Conservation (phyloP, 2,888 invertebrate genomes). For the Linnaemya tessellans region DNA sequence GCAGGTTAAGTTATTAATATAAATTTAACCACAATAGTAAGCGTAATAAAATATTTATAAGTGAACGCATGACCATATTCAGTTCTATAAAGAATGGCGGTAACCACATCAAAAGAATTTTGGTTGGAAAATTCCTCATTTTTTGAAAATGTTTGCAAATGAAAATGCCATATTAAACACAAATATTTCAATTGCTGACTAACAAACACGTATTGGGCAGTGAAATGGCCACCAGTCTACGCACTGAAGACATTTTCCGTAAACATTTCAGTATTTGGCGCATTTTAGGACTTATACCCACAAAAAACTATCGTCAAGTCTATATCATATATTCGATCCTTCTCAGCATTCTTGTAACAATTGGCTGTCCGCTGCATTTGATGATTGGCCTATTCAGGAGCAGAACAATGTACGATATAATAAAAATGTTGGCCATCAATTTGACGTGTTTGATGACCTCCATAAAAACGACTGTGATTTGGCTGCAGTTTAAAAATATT, state of each 20-base stretch:
- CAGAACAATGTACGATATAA: slow-evolving; percentile 51
- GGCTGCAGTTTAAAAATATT: slow-evolving; percentile 61
- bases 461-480: slow-evolving; percentile 59
- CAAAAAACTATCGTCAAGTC: slow-evolving; percentile 24
- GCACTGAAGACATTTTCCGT: neutral
- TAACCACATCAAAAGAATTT: too few species aligned
- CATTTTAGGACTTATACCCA: slow-evolving; percentile 53
- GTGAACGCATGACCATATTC: too few species aligned
- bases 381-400: slow-evolving; percentile 68
- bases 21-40: too few species aligned
- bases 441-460: slow-evolving; percentile 62
- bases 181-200: too few species aligned
- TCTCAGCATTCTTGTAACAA: slow-evolving; percentile 54
- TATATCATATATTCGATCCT: slow-evolving; percentile 63
- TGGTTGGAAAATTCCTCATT: too few species aligned
- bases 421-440: slow-evolving; percentile 63
- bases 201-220: too few species aligned
- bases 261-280: slow-evolving; percentile 52
- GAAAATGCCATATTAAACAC: too few species aligned
- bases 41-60: too few species aligned
- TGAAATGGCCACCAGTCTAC: neutral
- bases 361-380: slow-evolving; percentile 70
- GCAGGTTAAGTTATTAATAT: too few species aligned
- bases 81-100: too few species aligned
- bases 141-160: too few species aligned